Conservation (phyloP, 2,888 invertebrate species). For the Sinohyriopsis cumingii region DNA sequence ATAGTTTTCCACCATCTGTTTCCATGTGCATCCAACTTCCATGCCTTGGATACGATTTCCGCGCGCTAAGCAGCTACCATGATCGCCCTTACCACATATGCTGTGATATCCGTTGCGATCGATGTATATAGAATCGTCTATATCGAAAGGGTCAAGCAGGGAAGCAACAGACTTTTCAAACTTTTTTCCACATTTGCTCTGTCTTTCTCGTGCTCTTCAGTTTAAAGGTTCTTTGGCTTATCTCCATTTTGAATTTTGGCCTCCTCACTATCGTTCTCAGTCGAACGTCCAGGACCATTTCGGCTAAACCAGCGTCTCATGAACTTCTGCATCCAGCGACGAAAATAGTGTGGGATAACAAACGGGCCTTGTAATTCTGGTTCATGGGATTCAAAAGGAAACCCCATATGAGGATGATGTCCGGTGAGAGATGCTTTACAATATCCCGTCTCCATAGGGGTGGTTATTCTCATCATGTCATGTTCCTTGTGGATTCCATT, state of each 20-base stretch:
- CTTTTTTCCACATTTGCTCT: conserved; percentile 44
- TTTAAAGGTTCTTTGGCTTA: conserved; percentile 16
- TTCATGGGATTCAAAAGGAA: conserved; percentile 13
- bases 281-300: conserved; percentile 33
- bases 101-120: conserved; percentile 33
- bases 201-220: conserved; percentile 24
- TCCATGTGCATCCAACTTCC: conserved; percentile 16
- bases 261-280: conserved; percentile 9
- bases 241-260: conserved; percentile 19
- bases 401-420: background rate
- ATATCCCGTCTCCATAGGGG: conserved; percentile 21
- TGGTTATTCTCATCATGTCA: conserved; percentile 82
- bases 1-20: conserved; percentile 10
- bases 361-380: conserved; percentile 32
- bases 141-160: conserved; percentile 75
- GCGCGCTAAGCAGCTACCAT: conserved; percentile 16
- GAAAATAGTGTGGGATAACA: conserved; percentile 60
- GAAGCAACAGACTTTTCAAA: conserved; percentile 74
- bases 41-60: conserved; percentile 15
- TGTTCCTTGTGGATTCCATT: conserved; percentile 81
- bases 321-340: conserved; percentile 61
- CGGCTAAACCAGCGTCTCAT: conserved; percentile 55
- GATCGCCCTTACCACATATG: conserved; percentile 4
- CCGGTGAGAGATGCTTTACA: too few relatives aligned
- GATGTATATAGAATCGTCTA: conserved; percentile 72